Evolutionary conservation across 23 tunicate species (phyloP).

Genomic region (Corella eumyota): DNA sequence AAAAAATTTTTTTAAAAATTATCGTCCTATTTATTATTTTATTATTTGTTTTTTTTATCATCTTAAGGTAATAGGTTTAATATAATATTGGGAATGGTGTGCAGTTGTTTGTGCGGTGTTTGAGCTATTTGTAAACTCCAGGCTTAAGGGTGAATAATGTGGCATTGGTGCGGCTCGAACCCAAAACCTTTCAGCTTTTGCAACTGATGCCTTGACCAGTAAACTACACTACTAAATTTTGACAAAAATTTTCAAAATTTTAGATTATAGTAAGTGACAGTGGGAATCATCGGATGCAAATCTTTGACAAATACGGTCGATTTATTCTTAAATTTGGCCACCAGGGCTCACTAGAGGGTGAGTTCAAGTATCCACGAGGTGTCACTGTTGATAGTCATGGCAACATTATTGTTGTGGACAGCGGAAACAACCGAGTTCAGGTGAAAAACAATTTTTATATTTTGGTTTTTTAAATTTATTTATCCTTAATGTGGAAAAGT

Average conservation of each 20-base stretch:
- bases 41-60: background rate
- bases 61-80: too few species aligned
- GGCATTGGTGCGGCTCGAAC: too few species aligned
- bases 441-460: too few species aligned
- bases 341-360: conserved; percentile 35
- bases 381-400: conserved; percentile 44
- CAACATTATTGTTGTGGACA: conserved; percentile 48
- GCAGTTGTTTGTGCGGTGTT: background rate
- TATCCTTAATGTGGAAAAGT: too few species aligned
- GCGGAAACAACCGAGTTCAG: conserved; percentile 54
- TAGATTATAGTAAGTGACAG: conserved; percentile 49
- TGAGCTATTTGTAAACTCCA: too few species aligned
- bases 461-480: too few species aligned
- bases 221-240: too few species aligned
- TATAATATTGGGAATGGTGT: background rate
- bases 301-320: conserved; percentile 51
- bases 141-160: too few species aligned
- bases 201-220: too few species aligned
- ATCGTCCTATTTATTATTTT: background rate
- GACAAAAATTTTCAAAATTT: background rate
- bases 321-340: conserved; percentile 35
- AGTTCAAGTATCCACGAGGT: conserved; percentile 55
- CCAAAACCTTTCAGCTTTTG: too few species aligned
- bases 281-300: conserved; percentile 50
- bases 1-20: background rate